phyloP scores from a whole-genome alignment of 2,113 vertebrate species.

The Axis porcinus region DNA sequence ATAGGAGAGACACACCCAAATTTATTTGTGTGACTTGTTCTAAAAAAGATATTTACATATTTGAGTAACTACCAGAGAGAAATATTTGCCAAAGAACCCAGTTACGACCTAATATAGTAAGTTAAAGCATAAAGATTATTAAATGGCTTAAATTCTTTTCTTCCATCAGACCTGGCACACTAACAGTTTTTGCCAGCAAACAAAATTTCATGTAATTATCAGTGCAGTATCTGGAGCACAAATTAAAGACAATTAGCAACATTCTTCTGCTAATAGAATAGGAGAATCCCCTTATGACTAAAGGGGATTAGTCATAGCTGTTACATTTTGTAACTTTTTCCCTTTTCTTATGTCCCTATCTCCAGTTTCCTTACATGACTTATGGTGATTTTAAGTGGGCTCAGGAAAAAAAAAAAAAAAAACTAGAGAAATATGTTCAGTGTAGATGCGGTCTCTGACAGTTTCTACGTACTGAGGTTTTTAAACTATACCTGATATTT shows the following conservation, averaged over 20 bases:
- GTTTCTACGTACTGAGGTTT: constrained; percentile 43
- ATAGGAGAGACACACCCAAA: background rate
- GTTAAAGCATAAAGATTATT: background rate
- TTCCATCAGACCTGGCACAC: background rate
- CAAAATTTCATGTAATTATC: constrained; percentile 51
- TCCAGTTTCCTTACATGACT: background rate
- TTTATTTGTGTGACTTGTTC: constrained; percentile 2
- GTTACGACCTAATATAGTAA: background rate
- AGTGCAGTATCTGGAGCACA: constrained; percentile 52
- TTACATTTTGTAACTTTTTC: constrained; percentile 32
- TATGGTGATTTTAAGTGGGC: background rate
- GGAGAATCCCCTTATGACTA: constrained; percentile 29
- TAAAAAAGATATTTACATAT: constrained; percentile 1
- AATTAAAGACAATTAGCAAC: constrained; percentile 71
- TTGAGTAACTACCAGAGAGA: background rate
- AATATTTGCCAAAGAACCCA: constrained; percentile 19
- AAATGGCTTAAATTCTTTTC: background rate
- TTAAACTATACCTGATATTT: constrained; percentile 61
- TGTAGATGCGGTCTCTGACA: background rate
- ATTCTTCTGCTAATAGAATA: constrained; percentile 28
- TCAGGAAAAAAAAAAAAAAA: background rate
- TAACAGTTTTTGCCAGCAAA: constrained; percentile 36
- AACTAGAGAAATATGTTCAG: background rate
- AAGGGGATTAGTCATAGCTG: constrained; percentile 35
- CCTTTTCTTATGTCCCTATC: background rate